Base-by-base conservation (phyloP, 2,797 vertebrate genomes). In the Neomorphus geoffroyi region DNA sequence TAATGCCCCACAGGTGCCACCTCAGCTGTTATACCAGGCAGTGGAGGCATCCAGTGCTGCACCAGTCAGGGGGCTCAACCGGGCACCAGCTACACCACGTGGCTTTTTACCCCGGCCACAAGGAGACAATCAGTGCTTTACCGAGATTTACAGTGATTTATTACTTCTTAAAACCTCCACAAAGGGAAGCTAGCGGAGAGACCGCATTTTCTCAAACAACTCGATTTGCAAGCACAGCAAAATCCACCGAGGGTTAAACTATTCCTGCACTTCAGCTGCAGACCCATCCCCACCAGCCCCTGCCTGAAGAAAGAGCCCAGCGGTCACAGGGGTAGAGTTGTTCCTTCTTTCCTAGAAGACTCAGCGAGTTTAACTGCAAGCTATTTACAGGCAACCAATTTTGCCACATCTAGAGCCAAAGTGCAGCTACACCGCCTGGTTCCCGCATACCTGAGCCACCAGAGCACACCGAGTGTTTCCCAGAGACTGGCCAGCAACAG, bases 121-220 rank as follows among this genome's bases (percentile, higher is more conserved):
- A 4, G 26, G 0, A 28, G 0, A 24, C 2, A 41, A 41, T 1
- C 5, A 13, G 10, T 3, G 0, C 2, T 57, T 32, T 3, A 11
- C 11, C 10, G 39, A 6, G 0, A 1, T 27, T 72, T 56, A 37
- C 28, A 4, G 11, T 21, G 14, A 2, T 13, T 67, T 53, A 4
- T 37, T 54, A 14, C 16, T 19, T 65, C 26, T 30, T 27, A 39
- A 27, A 69, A 11, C 6, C 16, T 10, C 79, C 62, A 30, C 32
- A 46, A 37, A 37, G 4, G 2, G 5, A 67, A 51, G 11, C 3
- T 35, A 57, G 9, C 0, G 1, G 4, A 6, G 2, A 77, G 10
- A 5, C 7, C 0, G 1, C 0, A 0, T 23, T 39, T 87, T 21
- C 43, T 11, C 15, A 51, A 39, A 2, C 8, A 53, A 16, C 18